Percentiles rank a stretch among this genome's conserved stretches.
Conservation (phyloP, 1,140 invertebrate species). For the Platorchestia sp. region DNA sequence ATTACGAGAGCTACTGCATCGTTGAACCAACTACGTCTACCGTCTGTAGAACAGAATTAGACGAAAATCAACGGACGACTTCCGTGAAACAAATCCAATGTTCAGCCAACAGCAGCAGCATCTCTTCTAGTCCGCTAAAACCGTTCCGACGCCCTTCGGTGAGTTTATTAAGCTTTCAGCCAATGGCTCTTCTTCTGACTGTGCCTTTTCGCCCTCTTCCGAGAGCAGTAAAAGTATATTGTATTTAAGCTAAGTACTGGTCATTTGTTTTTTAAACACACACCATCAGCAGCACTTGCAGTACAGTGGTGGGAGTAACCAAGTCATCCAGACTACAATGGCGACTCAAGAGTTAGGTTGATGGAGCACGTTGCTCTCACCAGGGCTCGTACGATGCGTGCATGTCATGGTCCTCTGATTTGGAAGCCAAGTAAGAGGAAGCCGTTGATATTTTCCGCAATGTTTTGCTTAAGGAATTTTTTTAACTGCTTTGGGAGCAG, state of each 20-base stretch:
- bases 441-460: background rate
- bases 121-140: background rate
- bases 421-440: background rate
- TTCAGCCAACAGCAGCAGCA: background rate
- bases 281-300: background rate
- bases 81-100: background rate
- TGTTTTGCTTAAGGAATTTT: background rate
- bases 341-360: background rate
- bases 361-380: background rate
- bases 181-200: background rate
- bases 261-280: background rate
- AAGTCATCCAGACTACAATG: background rate
- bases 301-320: background rate
- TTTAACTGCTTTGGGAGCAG: background rate
- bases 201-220: background rate
- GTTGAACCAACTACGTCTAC: slow-evolving; percentile 20
- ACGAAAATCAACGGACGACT: background rate
- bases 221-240: background rate
- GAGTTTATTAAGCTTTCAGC: background rate
- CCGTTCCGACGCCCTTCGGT: slow-evolving; percentile 44
- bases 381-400: background rate
- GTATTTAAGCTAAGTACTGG: background rate
- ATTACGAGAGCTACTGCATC: slow-evolving; percentile 48
- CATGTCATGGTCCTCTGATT: background rate
- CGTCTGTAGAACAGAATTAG: background rate